phyloP scores from a whole-genome alignment of 2,888 invertebrate genomes.

The Drosophila neotestacea region DNA sequence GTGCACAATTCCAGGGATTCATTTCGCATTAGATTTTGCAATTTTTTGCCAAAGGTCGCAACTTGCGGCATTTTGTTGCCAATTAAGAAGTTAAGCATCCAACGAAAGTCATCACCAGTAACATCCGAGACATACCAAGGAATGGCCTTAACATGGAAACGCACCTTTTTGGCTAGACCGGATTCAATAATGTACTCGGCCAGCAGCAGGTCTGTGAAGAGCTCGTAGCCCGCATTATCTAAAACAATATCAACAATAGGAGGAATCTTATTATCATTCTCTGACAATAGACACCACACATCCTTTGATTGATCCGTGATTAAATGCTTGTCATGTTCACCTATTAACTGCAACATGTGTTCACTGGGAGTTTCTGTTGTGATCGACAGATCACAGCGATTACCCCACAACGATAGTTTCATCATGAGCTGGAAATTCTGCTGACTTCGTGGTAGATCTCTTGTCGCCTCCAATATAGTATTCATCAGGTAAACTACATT shows the following conservation, averaged over 20 bases:
- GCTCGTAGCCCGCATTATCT: slow-evolving; percentile 97
- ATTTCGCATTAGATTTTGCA: slow-evolving; percentile 87
- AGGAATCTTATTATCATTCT: slow-evolving; percentile 29
- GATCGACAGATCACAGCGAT: slow-evolving; percentile 95
- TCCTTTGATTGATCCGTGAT: slow-evolving; percentile 88
- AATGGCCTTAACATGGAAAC: slow-evolving; percentile 93
- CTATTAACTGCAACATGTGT: slow-evolving; percentile 86
- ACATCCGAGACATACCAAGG: slow-evolving; percentile 99
- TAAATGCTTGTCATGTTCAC: slow-evolving; percentile 86
- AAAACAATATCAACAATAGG: slow-evolving; percentile 91
- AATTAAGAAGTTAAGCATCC: slow-evolving; percentile 87
- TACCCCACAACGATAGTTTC: slow-evolving; percentile 94
- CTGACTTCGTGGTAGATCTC: not conserved
- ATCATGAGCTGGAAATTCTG: slow-evolving; percentile 68
- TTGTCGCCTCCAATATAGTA: slow-evolving; percentile 34
- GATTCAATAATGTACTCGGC: slow-evolving; percentile 91
- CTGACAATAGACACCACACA: slow-evolving; percentile 86
- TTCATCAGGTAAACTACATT: slow-evolving; percentile 55
- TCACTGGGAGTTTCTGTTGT: slow-evolving; percentile 87
- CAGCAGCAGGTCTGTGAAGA: slow-evolving; percentile 94
- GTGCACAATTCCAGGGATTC: slow-evolving; percentile 85
- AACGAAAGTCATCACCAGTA: slow-evolving; percentile 90
- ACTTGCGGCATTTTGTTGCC: slow-evolving; percentile 71
- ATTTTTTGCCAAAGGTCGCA: slow-evolving; percentile 86
- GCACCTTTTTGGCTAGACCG: slow-evolving; percentile 88